phyloP scores from a whole-genome alignment of 2,797 vertebrate species.

The Dipus sagitta region DNA sequence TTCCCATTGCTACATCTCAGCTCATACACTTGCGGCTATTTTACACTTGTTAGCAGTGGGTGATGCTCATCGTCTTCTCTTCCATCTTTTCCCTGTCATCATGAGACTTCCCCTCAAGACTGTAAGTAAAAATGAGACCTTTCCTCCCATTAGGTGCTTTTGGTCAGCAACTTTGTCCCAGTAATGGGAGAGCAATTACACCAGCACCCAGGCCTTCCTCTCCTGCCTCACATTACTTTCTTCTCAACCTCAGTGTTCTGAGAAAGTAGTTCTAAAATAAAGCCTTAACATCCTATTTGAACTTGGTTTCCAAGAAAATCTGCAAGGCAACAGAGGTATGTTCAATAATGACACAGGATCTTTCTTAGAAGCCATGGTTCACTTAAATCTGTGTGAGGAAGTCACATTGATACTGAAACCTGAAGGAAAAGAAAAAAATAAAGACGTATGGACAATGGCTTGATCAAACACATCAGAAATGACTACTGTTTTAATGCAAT shows the following conservation, averaged over 20 bases:
- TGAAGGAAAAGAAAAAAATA: not conserved
- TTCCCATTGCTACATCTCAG: no score
- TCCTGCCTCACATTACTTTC: not conserved
- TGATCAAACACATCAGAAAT: not conserved
- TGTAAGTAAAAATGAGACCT: no score
- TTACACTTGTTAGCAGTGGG: no score
- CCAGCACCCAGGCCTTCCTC: not conserved
- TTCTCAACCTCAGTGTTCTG: not conserved
- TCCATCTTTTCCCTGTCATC: no score
- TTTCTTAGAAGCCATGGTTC: not conserved
- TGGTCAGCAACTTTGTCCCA: no score
- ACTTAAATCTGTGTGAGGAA: not conserved
- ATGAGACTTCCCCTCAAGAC: no score
- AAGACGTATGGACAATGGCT: not conserved
- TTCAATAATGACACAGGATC: not conserved
- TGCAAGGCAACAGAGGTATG: not conserved
- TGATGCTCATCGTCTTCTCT: no score
- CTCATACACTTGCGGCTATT: no score
- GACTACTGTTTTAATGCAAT: not conserved
- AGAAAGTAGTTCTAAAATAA: not conserved
- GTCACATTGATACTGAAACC: not conserved
- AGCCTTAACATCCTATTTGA: not conserved
- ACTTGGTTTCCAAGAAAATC: not conserved
- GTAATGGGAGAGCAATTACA: no score
- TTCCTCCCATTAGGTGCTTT: no score